Evolutionary conservation across 2,113 vertebrate species (phyloP).

Genomic region (Phalacrocorax brasilianus): DNA sequence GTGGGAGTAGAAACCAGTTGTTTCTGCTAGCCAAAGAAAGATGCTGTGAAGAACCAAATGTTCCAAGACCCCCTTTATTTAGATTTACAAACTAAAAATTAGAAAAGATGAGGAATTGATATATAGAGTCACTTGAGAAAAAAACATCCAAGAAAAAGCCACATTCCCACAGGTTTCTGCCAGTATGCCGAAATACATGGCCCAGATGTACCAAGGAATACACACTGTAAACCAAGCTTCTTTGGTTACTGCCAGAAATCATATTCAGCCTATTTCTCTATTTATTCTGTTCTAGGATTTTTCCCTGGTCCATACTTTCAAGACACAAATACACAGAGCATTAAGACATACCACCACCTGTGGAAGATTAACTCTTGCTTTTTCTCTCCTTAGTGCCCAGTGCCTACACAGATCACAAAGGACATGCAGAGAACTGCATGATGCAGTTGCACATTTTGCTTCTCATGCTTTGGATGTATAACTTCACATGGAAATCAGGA

Average conservation of each 20-base stretch:
- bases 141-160: background rate
- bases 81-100: background rate
- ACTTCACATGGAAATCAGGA: background rate
- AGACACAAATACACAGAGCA: background rate
- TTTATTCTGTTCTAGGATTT: background rate
- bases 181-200: background rate
- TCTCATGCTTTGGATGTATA: background rate
- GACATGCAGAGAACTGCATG: background rate
- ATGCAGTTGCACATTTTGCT: background rate
- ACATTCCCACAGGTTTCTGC: background rate
- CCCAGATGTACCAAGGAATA: background rate
- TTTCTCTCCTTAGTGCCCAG: background rate
- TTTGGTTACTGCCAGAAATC: background rate
- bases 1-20: background rate
- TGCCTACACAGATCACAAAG: background rate
- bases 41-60: background rate
- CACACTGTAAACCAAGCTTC: background rate
- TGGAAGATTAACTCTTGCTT: background rate
- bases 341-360: background rate
- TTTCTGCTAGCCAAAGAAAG: background rate
- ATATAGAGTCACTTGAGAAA: background rate
- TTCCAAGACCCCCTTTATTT: background rate
- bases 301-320: background rate
- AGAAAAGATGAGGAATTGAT: background rate
- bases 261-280: background rate